Evolutionary conservation across 1,140 invertebrate genomes (phyloP), one percentile per base, ranked within the genome.

Genomic region (Bicyclus anynana): DNA sequence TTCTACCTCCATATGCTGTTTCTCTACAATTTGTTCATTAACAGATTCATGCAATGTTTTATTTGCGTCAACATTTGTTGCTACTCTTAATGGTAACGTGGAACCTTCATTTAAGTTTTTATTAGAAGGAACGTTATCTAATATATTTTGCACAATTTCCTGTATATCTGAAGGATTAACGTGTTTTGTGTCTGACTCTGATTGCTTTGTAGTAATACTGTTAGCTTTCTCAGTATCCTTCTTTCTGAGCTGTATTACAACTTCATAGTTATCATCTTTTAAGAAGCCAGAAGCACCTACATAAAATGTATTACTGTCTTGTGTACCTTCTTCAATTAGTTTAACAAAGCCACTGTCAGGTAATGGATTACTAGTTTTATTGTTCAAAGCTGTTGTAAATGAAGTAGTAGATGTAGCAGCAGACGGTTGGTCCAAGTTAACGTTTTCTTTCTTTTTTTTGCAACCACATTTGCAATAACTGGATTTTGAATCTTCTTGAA

Each of bases 241-340:
- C 50, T 85, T 87, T 48, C 80, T 76, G 12, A 88, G 59, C 44
- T 88, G 82, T 63, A 88, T 88, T 6, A 86, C 61, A 13, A 88
- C 80, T 78, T 88, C 85, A 49, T 85, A 88, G 5, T 74, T 76
- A 37, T 87, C 74, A 52, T 85, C 67, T 72, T 84, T 83, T 13
- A 86, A 62, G 33, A 83, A 78, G 4, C 80, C 80, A 13, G 79
- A 72, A 17, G 83, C 76, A 38, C 84, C 85, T 20, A 88, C 76
- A 46, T 79, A 87, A 51, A 88, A 85, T 56, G 86, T 83, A 5
- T 73, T 78, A 10, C 73, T 54, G 29, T 84, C 78, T 38, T 72
- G 58, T 12, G 65, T 70, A 3, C 57, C 64, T 16, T 80, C 74
- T 16, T 80, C 72, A 4, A 82, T 35, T 9, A 82, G 35, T 57